Evolutionary conservation across 1,140 invertebrate species (phyloP).

Genomic region (Copidosoma floridanum): DNA sequence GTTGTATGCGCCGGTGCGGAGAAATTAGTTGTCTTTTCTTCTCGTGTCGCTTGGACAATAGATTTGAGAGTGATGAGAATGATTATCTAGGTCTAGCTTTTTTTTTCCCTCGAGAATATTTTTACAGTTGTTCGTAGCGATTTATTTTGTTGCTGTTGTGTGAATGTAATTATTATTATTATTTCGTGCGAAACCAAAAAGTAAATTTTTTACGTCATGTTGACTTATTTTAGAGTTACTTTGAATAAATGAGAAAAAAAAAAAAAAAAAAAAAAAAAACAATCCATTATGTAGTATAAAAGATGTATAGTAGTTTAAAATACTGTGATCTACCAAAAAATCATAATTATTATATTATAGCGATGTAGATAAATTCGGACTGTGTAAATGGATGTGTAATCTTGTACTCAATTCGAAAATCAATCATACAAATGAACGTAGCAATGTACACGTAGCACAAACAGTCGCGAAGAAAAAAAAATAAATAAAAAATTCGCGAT

Average conservation of each 20-base stretch:
- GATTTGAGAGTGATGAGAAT: too few species aligned
- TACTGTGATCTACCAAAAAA: constrained; percentile 20
- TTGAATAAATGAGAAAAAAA: neutral
- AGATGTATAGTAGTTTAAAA: constrained; percentile 11
- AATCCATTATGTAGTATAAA: too few species aligned
- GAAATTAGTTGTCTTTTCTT: too few species aligned
- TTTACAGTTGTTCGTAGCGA: too few species aligned
- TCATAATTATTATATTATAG: neutral
- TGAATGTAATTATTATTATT: neutral
- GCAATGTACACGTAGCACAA: neutral
- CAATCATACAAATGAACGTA: neutral
- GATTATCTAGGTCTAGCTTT: too few species aligned
- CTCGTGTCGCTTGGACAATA: too few species aligned
- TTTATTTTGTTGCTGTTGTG: constrained; percentile 2
- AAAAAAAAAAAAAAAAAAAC: neutral
- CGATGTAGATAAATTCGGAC: too few species aligned
- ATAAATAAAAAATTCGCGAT: too few species aligned
- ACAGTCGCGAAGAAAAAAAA: neutral
- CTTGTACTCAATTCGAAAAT: too few species aligned
- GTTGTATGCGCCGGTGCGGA: too few species aligned
- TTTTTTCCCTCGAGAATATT: too few species aligned
- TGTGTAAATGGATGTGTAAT: too few species aligned
- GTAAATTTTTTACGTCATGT: constrained; percentile 24
- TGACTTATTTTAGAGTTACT: constrained; percentile 19
- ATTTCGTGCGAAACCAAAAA: constrained; percentile 8